Conservation (phyloP, 2,888 invertebrate genomes). For the Sinotaia quadrata region DNA sequence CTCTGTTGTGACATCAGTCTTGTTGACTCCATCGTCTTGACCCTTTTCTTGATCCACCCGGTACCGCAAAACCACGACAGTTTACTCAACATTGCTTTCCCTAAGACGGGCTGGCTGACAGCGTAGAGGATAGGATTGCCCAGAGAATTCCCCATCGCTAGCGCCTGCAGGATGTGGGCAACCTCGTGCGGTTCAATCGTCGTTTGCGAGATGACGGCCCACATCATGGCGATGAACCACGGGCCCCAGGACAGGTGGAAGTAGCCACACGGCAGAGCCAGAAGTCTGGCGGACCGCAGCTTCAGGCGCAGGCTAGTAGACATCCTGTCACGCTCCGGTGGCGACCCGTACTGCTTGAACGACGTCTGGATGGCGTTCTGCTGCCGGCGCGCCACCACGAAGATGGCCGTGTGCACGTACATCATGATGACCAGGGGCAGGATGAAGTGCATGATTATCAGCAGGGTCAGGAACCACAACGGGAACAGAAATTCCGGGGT, state of each 20-base stretch:
- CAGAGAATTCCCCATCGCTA: conserved; percentile 17
- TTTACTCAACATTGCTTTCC: conserved; percentile 19
- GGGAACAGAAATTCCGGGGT: conserved; percentile 13
- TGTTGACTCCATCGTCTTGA: too few relatives aligned
- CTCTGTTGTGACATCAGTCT: too few relatives aligned
- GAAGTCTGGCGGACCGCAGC: conserved; percentile 19
- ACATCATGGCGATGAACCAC: conserved; percentile 20
- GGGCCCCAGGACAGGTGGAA: conserved; percentile 29
- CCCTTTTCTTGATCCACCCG: background rate
- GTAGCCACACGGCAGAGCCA: conserved; percentile 23
- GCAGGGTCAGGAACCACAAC: conserved; percentile 22
- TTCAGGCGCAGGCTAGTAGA: background rate
- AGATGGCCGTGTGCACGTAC: conserved; percentile 23
- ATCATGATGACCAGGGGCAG: conserved; percentile 23
- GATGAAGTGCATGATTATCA: conserved; percentile 13
- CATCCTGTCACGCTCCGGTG: background rate
- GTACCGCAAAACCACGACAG: background rate
- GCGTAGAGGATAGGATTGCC: conserved; percentile 28
- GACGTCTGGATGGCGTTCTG: conserved; percentile 17
- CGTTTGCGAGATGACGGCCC: conserved; percentile 4
- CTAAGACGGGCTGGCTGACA: conserved; percentile 23
- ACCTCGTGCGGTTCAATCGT: conserved; percentile 13
- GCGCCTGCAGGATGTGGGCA: conserved; percentile 13
- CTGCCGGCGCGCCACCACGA: conserved; percentile 21
- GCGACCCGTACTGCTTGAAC: background rate